Base-by-base conservation (phyloP, 2,888 invertebrate genomes). In the Panzeria rudis region DNA sequence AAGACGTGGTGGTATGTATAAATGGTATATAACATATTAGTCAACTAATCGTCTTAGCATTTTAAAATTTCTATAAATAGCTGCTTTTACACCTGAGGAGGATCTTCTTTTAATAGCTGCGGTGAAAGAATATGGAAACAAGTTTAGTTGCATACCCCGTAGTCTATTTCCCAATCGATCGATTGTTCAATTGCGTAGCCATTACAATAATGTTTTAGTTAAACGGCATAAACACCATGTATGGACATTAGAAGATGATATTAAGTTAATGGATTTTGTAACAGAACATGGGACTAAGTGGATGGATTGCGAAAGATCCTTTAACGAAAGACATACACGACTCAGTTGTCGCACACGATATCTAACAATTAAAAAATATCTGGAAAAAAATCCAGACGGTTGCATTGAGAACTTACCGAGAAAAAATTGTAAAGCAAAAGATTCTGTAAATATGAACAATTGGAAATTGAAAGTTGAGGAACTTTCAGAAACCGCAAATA, bases 181-280 rank as follows among this genome's bases (percentile, higher is more conserved):
- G 0, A 88, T 93, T 7, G 88, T 93, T 0, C 96, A 96, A 89
- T 91, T 96, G 9, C 94, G 94, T 41, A 92, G 94, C 11, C 93
- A 95, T 47, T 95, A 95, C 88, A 90, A 93, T 56, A 94, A 94
- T 41, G 92, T 95, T 20, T 89, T 93, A 38, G 87, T 90, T 17
- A 89, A 90, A 68, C 87, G 91, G 1, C 89, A 91, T 32, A 89
- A 91, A 72, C 92, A 92, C 38, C 94, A 94, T 54, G 91, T 93
- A 0, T 96, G 96, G 95, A 94, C 94, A 0, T 86, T 93, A 1
- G 93, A 94, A 23, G 95, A 96, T 86, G 96, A 96, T 87, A 91
- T 90, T 61, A 93, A 93, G 82, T 92, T 96, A 35, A 88, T 95
- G 82, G 91, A 94, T 50, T 91, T 94, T 32, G 93, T 95, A 0